Conservation (phyloP, 2,888 invertebrate species). For the Oxycera nigricornis region DNA sequence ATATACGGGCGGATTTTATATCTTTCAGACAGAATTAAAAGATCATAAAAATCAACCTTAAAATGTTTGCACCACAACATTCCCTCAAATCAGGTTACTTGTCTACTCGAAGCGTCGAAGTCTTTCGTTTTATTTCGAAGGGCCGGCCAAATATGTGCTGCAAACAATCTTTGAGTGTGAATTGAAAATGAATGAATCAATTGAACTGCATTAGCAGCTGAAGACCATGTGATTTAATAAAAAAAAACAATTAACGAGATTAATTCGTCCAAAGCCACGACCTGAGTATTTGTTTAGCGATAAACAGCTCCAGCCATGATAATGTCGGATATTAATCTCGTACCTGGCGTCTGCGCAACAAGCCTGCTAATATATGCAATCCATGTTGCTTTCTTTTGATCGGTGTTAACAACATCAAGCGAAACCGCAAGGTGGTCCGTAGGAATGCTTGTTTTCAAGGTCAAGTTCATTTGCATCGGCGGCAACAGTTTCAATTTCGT, state of each 20-base stretch:
- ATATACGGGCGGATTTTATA: too few relatives aligned
- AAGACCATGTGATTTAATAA: too few relatives aligned
- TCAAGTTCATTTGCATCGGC: conserved; percentile 38
- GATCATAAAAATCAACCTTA: too few relatives aligned
- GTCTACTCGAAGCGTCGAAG: not conserved
- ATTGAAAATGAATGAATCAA: not conserved
- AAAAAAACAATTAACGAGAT: too few relatives aligned
- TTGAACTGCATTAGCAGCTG: too few relatives aligned
- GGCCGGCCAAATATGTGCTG: not conserved
- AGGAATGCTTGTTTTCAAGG: conserved; percentile 14
- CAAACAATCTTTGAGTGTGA: not conserved
- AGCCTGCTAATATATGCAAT: not conserved
- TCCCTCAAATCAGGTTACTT: conserved; percentile 4
- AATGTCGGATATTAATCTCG: too few relatives aligned
- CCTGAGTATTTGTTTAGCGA: too few relatives aligned
- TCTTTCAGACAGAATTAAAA: too few relatives aligned
- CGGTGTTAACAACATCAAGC: not conserved
- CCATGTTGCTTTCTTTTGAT: not conserved
- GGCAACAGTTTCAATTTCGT: not conserved
- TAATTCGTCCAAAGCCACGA: too few relatives aligned
- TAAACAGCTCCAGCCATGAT: too few relatives aligned
- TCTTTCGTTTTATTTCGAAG: conserved; percentile 30
- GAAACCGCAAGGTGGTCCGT: not conserved
- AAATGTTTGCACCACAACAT: not conserved
- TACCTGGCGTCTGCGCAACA: not conserved